Conservation (phyloP, 2,113 vertebrate species). For the Arizona elegans region DNA sequence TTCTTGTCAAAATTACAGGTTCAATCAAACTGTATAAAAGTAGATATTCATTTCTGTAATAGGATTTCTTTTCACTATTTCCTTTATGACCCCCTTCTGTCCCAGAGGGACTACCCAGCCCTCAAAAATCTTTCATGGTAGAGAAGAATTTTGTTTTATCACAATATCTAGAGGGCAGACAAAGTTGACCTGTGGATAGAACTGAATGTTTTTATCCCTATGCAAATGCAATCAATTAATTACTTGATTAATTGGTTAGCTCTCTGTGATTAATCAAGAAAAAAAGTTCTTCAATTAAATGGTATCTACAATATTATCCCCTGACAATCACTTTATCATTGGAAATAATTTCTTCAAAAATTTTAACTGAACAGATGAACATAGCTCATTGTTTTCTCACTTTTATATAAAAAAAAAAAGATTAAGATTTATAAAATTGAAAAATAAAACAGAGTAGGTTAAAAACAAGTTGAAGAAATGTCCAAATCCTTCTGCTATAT, state of each 20-base stretch:
- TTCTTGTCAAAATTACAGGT: neutral
- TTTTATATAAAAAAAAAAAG: neutral
- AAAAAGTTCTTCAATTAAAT: neutral
- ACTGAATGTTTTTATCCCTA: neutral
- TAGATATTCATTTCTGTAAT: neutral
- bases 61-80: neutral
- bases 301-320: neutral
- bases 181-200: neutral
- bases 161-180: neutral
- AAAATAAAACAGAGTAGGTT: neutral
- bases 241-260: neutral
- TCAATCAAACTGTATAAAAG: neutral
- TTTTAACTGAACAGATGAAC: neutral
- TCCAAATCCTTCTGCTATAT: neutral
- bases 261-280: neutral
- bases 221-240: slow-evolving; percentile 12
- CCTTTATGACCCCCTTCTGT: neutral
- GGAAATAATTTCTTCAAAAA: neutral
- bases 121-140: neutral
- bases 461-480: neutral
- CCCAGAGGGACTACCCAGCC: neutral
- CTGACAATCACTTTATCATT: neutral
- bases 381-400: neutral
- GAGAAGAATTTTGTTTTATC: neutral
- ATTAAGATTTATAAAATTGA: neutral